These are phyloP conservation scores for Saccostrea cuccullata DNA, from an alignment of 1,140 invertebrate species.

Conservation along the genomic window DNA sequence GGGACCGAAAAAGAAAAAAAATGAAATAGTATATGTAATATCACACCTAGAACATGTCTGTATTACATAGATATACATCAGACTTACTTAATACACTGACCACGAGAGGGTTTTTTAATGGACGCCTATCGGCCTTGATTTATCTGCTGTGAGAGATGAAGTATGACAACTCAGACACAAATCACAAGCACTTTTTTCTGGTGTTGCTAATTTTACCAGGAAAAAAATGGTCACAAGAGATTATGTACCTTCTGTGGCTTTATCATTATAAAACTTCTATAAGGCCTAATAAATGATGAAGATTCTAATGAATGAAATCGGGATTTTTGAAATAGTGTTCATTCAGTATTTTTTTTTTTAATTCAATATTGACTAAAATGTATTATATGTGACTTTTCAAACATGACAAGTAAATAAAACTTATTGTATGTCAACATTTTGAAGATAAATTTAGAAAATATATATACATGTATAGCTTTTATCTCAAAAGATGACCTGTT, in stretches of 20 bases:
- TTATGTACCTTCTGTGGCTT: not conserved
- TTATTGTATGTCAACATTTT: too few relatives aligned
- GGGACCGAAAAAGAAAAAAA: not conserved
- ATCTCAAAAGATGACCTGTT: not conserved
- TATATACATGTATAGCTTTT: not conserved
- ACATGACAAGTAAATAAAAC: too few relatives aligned
- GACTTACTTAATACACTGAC: constrained; percentile 28
- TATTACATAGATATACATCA: constrained; percentile 4
- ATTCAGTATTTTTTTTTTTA: too few relatives aligned
- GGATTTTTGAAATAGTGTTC: too few relatives aligned
- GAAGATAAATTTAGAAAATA: too few relatives aligned
- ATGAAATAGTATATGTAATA: not conserved
- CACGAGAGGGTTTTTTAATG: constrained; percentile 23
- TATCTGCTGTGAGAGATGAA: constrained; percentile 18
- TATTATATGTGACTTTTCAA: too few relatives aligned
- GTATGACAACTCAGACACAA: not conserved
- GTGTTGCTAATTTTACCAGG: not conserved
- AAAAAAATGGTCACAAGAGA: not conserved
- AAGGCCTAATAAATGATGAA: too few relatives aligned
- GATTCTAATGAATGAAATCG: too few relatives aligned
- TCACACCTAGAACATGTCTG: constrained; percentile 13
- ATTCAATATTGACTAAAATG: too few relatives aligned
- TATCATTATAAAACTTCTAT: too few relatives aligned
- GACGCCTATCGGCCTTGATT: constrained; percentile 12
- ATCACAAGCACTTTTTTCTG: constrained; percentile 10